A percentile compares a stretch with the other conserved stretches of the same genome.
Evolutionary conservation across 2,113 vertebrate genomes (phyloP).

Genomic region (Psophia crepitans): DNA sequence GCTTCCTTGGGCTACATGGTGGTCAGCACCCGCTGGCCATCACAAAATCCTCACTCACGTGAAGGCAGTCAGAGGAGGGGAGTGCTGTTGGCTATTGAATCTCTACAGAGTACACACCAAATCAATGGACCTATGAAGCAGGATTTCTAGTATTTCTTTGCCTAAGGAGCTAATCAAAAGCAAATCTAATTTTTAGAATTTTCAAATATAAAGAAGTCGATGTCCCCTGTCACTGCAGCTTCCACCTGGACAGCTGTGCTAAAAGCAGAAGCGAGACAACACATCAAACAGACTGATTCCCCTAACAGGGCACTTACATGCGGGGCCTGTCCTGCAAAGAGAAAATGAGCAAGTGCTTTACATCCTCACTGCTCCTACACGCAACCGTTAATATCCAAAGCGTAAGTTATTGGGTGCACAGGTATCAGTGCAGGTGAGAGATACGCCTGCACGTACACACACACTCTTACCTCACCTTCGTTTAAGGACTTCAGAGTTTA

Average conservation of each 20-base stretch:
- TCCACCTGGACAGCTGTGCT: neutral
- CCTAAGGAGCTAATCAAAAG: neutral
- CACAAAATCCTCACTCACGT: neutral
- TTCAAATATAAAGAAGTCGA: neutral
- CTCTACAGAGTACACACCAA: neutral
- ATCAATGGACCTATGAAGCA: neutral
- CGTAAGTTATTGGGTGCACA: no score
- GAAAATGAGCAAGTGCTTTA: neutral
- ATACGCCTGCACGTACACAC: rapidly evolving
- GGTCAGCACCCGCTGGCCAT: neutral
- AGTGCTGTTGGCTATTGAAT: neutral
- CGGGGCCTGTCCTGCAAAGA: neutral
- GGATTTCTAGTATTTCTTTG: neutral
- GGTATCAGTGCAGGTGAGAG: neutral
- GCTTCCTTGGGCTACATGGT: neutral
- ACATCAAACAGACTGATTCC: neutral
- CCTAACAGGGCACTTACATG: neutral
- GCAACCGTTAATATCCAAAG: neutral
- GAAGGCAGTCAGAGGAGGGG: neutral
- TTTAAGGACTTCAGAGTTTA: neutral
- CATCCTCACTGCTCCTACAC: neutral
- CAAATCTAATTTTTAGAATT: neutral
- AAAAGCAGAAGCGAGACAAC: neutral
- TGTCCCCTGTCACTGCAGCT: neutral
- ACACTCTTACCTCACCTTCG: neutral